phyloP scores from a whole-genome alignment of 2,113 vertebrate species.

The Melanocharis versteri region DNA sequence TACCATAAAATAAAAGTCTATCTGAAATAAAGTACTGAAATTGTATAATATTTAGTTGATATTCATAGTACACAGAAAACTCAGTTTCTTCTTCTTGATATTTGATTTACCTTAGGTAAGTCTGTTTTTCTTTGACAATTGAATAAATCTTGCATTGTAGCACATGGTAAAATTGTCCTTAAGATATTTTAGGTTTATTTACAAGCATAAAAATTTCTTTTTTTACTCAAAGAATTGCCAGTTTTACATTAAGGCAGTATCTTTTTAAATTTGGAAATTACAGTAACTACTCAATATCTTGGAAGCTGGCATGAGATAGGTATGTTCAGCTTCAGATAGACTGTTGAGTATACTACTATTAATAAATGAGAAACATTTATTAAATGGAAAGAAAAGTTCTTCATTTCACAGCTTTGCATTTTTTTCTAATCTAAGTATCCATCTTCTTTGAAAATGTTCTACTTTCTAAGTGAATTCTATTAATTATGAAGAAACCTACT shows the following conservation, averaged over 20 bases:
- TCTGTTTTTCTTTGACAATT: neutral
- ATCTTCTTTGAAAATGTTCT: neutral
- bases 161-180: neutral
- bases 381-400: neutral
- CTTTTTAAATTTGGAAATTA: neutral
- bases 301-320: neutral
- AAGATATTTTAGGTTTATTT: neutral
- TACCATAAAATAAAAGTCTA: neutral
- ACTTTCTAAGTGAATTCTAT: neutral
- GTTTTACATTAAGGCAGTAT: neutral
- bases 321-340: neutral
- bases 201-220: neutral
- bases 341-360: neutral
- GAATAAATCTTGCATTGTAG: neutral
- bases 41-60: neutral
- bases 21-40: neutral
- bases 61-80: neutral
- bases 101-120: neutral
- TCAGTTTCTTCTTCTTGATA: neutral
- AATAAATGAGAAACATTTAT: neutral
- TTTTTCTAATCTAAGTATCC: neutral
- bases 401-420: neutral
- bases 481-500: neutral
- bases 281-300: neutral
- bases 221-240: neutral